These are phyloP conservation scores for Enteromius radiatus DNA, from an alignment of 2,797 vertebrate genomes.

Conservation along the genomic window DNA sequence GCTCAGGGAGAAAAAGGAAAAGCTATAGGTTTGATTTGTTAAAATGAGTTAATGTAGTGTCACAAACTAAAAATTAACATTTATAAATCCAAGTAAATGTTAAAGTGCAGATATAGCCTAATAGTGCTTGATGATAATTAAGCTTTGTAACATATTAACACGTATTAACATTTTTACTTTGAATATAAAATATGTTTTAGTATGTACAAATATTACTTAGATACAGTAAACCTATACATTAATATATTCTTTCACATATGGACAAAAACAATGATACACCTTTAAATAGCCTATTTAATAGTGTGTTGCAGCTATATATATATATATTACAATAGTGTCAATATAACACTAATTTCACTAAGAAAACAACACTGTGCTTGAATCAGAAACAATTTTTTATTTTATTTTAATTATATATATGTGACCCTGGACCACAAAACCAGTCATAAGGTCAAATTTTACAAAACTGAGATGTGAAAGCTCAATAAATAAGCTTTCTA, in stretches of 20 bases:
- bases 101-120: neutral
- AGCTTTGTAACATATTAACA: neutral
- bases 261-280: neutral
- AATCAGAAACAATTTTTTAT: neutral
- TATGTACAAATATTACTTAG: neutral
- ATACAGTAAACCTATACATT: neutral
- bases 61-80: neutral
- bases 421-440: too few relatives aligned
- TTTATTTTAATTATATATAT: neutral
- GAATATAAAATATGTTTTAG: neutral
- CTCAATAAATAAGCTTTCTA: too few relatives aligned
- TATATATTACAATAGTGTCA: too few relatives aligned
- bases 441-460: too few relatives aligned
- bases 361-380: neutral
- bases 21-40: neutral
- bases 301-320: too few relatives aligned
- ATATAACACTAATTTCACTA: too few relatives aligned
- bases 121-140: neutral
- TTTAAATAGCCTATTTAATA: neutral
- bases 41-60: neutral
- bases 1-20: neutral
- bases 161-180: neutral
- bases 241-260: neutral
- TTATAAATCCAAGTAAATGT: neutral
- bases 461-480: neutral